Conservation (phyloP, 2,797 vertebrate genomes). For the Melanogrammus aeglefinus region DNA sequence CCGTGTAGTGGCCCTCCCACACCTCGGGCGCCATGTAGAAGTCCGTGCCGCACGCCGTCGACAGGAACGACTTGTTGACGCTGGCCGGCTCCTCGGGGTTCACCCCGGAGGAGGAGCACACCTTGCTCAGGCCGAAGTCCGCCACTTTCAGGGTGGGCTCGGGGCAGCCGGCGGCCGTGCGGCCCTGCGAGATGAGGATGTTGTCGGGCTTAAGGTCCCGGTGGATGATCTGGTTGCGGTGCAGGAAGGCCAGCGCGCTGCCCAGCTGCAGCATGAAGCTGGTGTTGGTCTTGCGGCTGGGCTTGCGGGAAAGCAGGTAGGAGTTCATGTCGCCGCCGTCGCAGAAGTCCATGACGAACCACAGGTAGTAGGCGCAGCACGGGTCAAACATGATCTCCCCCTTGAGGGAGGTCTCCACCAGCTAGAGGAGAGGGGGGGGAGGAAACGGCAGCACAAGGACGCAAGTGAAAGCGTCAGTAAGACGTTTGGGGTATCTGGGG, state of each 20-base stretch:
- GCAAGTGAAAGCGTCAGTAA: neutral
- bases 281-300: constrained; percentile 92
- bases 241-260: constrained; percentile 94
- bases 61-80: constrained; percentile 94
- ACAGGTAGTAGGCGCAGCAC: constrained; percentile 91
- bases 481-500: neutral
- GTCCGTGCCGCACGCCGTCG: constrained; percentile 91
- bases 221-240: constrained; percentile 97
- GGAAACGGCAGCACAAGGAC: neutral
- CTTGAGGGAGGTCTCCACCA: constrained; percentile 83
- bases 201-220: constrained; percentile 97
- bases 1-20: constrained; percentile 96
- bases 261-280: constrained; percentile 98
- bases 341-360: constrained; percentile 99
- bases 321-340: constrained; percentile 98
- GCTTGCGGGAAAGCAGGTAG: constrained; percentile 91
- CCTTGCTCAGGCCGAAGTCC: constrained; percentile 94
- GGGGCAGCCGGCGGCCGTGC: constrained; percentile 71
- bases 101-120: constrained; percentile 88
- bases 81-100: constrained; percentile 88
- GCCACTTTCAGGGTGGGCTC: constrained; percentile 97
- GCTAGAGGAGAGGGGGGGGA: constrained; percentile 31
- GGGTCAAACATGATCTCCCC: constrained; percentile 94
- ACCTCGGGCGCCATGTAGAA: constrained; percentile 99
- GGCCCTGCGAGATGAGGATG: constrained; percentile 88